Evolutionary conservation across 1,140 invertebrate species (phyloP).

Genomic region (Branchinecta lynchi): DNA sequence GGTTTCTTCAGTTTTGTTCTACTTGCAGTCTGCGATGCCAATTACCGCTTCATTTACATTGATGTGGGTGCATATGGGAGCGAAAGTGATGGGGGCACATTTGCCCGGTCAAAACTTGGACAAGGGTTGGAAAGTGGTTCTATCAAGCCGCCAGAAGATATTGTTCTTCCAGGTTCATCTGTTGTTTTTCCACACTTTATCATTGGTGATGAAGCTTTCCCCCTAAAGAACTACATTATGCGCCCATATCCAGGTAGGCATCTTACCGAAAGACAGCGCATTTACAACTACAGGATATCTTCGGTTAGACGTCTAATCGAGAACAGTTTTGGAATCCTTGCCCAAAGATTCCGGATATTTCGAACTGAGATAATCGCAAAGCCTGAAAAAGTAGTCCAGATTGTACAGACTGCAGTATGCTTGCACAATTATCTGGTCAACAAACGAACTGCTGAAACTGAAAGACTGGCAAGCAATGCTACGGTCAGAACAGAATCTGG

Average conservation of each 20-base stretch:
- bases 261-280: constrained; percentile 22
- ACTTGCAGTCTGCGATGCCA: constrained; percentile 31
- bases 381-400: too few species aligned
- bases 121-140: constrained; percentile 25
- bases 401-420: too few species aligned
- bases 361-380: constrained; percentile 12
- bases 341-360: constrained; percentile 14
- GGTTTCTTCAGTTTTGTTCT: constrained; percentile 26
- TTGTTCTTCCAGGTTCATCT: too few species aligned
- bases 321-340: constrained; percentile 20
- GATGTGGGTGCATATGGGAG: constrained; percentile 33
- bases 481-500: too few species aligned
- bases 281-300: constrained; percentile 25
- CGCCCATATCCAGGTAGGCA: constrained; percentile 31
- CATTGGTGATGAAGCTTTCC: constrained; percentile 35
- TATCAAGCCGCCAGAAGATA: constrained; percentile 24
- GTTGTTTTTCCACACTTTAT: constrained; percentile 29
- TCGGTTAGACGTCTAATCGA: constrained; percentile 16
- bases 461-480: too few species aligned
- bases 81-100: constrained; percentile 31
- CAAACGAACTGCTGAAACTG: too few species aligned
- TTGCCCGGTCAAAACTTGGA: constrained; percentile 26
- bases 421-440: too few species aligned
- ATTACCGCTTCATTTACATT: constrained; percentile 31
- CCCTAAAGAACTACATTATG: constrained; percentile 30